Evolutionary conservation across 1,140 invertebrate genomes (phyloP).

Genomic region (Dreissena rostriformis): DNA sequence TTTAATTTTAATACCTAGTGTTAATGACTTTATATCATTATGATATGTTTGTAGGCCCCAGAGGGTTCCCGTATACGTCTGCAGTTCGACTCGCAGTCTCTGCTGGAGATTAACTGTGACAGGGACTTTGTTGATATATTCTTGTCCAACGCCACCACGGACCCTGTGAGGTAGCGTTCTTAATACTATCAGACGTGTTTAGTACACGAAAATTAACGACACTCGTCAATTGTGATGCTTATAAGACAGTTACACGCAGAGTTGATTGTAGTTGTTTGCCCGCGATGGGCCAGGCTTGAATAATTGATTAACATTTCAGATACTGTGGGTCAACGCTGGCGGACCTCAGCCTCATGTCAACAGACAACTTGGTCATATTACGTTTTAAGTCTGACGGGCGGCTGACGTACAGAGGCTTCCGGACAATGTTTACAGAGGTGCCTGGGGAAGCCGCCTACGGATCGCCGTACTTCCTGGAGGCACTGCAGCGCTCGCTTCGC

Average conservation of each 20-base stretch:
- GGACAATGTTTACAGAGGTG: conserved; percentile 24
- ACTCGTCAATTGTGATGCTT: too few species aligned
- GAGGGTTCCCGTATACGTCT: neutral
- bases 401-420: conserved; percentile 36
- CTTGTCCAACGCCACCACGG: neutral
- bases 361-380: conserved; percentile 42
- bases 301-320: too few species aligned
- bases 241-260: too few species aligned
- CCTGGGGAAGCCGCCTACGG: neutral
- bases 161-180: too few species aligned
- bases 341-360: conserved; percentile 25
- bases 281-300: too few species aligned
- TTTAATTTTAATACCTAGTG: too few species aligned
- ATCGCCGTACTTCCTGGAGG: neutral
- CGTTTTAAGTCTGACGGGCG: conserved; percentile 40
- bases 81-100: neutral
- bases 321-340: conserved; percentile 30
- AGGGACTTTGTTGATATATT: neutral
- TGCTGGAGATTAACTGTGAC: neutral
- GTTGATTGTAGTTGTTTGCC: too few species aligned
- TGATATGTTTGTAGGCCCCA: too few species aligned
- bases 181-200: too few species aligned
- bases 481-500: neutral
- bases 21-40: too few species aligned
- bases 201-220: too few species aligned